Evolutionary conservation across 1,140 invertebrate species (phyloP).

Genomic region (Brachystomella parvula): DNA sequence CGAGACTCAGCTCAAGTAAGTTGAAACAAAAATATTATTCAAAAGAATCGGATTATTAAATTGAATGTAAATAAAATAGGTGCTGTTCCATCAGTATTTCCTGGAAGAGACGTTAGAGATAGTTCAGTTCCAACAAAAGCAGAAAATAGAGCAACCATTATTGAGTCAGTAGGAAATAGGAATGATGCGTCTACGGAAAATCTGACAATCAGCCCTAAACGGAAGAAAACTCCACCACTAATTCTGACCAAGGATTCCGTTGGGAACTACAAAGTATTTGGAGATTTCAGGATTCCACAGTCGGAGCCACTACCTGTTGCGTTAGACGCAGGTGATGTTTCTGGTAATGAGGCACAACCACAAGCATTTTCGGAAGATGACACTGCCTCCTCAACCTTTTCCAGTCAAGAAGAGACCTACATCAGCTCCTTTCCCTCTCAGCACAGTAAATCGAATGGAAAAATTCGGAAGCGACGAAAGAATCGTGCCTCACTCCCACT

Average conservation of each 20-base stretch:
- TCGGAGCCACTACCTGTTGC: too few species aligned
- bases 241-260: not conserved
- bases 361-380: not conserved
- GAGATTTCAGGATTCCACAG: too few species aligned
- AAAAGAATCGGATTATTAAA: constrained; percentile 1
- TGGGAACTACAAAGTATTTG: not conserved
- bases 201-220: not conserved
- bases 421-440: not conserved
- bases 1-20: constrained; percentile 34
- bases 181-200: not conserved
- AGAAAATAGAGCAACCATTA: not conserved
- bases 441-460: not conserved
- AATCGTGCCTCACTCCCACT: constrained; percentile 1
- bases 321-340: too few species aligned
- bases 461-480: not conserved
- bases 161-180: too few species aligned
- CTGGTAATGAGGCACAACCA: too few species aligned
- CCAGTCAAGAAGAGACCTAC: not conserved
- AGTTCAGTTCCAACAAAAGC: not conserved
- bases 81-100: constrained; percentile 36
- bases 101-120: constrained; percentile 20
- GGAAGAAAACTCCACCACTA: not conserved
- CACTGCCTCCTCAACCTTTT: not conserved
- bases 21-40: not conserved
- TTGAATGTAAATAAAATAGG: constrained; percentile 19